Base-by-base conservation (phyloP, 2,797 vertebrate genomes). In the Fistularia commersonii region DNA sequence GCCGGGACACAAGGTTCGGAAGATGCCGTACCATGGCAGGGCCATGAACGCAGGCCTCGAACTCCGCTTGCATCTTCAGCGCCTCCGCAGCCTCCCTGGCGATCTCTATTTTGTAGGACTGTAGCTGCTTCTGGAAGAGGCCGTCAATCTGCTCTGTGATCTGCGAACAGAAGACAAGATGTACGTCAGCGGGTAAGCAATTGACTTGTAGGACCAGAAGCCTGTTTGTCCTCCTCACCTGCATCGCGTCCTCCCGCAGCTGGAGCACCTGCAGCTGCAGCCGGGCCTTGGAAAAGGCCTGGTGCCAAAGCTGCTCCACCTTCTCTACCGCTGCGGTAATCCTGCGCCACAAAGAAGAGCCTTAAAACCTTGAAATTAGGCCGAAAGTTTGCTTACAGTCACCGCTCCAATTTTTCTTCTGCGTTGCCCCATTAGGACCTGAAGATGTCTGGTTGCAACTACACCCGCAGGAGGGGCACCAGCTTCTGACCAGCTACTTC, bases 231-330 rank as follows among this genome's bases (percentile, higher is more conserved):
- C 11, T n/a, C 32, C 69, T 38, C 52, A 90, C 91, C 89, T 84
- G 81, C 44, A 81, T 69, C 0, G 84, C 77, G 0, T 86, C 74
- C 11, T 74, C 71, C 41, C 64, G 74, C 35, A 87, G 79, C 66
- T 85, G 82, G 39, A 86, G 64, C 45, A 86, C 43, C 38, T 76
- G 76, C 34, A 90, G 80, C 56, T 83, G 86, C 13, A 85, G 33
- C 5, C 44, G 81, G 8, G 88, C 81, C 41, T 70, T 85, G 6
- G 79, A 79, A 46, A 85, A 88, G 3, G 71, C 82, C 58, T 82
- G 85, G 46, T 85, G 83, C 91, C 91, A 90, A 60, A 91, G 75
- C 62, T 90, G 65, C 75, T 89, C 88, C 49, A 91, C 84, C 50
- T 91, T 88, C 3, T 89, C 76, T 65, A 89, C 82, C 1, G 87